Evolutionary conservation across 2,888 invertebrate species (phyloP), one percentile per base, ranked within the genome.

Genomic region (Exephanes ischioxanthus): DNA sequence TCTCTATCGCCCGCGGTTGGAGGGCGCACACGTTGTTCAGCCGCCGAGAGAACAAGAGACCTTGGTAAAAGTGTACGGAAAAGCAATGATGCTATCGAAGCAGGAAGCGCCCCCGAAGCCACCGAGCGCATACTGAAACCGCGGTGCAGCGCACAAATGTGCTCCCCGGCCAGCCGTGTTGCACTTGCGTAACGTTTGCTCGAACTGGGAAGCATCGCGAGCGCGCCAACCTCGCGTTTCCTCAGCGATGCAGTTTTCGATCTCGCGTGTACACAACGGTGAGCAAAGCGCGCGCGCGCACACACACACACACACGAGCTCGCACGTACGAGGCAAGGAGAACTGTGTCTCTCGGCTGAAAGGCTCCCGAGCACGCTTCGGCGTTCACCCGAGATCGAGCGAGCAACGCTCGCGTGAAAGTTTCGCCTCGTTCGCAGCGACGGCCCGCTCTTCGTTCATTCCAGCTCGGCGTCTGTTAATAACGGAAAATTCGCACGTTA

Each of bases 51-150:
- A 85, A 85, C 79, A 76, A 79, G 82, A 71, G 82, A 85, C 82
- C 82, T 85, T 85, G 85, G 82, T 79, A 82, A 82, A 45, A 45
- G 45, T 45, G 79, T 82, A 85, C 85, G 85, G 78, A 79, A 85
- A 85, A 82, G 66, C 75, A 51, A 2, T 45, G 85, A 85, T 85
- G 79, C 71, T 85, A 85, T 85, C 85, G 85, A 85, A 82, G 79
- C 82, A 85, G 85, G 85, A 85, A 85, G 82, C 79, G 66, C 75
- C 66, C 63, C 41, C 37, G 48, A 58, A 58, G 55, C 63, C 81
- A 48, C 55, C 51, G 67, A 33, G 68, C 71, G 78, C 30, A 61
- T 61, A 58, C 19, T 30, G 70, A 71, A 51, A 53, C 67, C 37
- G n/a, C 67, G 79, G 79, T 67, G 70, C 71, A 51, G 83, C 30